Conservation (phyloP, 2,113 vertebrate species). For the Pontoporia blainvillei region DNA sequence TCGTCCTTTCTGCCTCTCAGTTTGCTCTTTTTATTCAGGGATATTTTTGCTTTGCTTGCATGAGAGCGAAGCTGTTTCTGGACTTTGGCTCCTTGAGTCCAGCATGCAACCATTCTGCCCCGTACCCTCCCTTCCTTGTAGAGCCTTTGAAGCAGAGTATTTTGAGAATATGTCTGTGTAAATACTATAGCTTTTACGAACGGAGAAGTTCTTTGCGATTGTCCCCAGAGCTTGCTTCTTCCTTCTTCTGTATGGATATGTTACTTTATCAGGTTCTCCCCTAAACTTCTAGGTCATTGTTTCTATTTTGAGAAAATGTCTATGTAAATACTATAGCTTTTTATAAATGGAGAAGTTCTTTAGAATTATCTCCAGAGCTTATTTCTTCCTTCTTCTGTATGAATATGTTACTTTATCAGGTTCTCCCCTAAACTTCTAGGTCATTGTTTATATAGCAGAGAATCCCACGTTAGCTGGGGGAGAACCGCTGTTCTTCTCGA, state of each 20-base stretch:
- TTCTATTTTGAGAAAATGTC: background rate
- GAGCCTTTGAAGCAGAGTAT: constrained; percentile 17
- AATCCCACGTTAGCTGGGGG: background rate
- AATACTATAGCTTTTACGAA: constrained; percentile 47
- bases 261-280: background rate
- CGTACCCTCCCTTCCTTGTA: background rate
- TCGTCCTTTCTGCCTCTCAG: background rate
- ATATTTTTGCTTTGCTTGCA: constrained; percentile 32
- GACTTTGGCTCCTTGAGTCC: background rate
- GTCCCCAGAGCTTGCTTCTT: background rate
- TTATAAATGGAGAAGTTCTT: constrained; percentile 45
- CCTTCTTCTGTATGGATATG: background rate
- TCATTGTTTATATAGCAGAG: background rate
- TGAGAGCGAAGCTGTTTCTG: constrained; percentile 25
- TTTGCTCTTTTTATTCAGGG: constrained; percentile 52
- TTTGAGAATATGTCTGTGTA: constrained; percentile 43
- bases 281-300: background rate
- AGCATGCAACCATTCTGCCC: background rate
- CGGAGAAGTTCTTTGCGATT: constrained; percentile 14
- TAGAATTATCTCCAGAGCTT: background rate
- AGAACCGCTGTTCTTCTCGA: background rate
- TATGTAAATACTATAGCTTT: constrained; percentile 43
- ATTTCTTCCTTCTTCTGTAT: background rate
- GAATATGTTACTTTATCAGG: background rate
- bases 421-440: background rate